These are phyloP conservation scores for Ctenoplectra terminalis DNA, from an alignment of 1,140 invertebrate species.

Conservation along the genomic window DNA sequence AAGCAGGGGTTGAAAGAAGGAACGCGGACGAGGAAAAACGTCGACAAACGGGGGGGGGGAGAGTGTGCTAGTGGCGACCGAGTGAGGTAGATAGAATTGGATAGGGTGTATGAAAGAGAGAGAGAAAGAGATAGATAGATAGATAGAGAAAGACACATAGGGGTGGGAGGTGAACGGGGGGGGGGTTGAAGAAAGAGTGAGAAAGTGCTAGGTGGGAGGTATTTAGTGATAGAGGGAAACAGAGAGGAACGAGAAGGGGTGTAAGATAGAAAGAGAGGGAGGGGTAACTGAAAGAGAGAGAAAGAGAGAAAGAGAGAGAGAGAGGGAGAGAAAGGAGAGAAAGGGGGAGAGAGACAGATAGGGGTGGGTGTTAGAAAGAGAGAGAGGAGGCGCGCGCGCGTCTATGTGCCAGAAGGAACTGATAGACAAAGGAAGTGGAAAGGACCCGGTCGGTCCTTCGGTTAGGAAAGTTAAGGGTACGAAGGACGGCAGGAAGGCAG, in stretches of 20 bases:
- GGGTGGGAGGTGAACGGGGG: not conserved
- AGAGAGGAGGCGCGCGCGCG: conserved; percentile 42
- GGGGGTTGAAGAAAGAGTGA: conserved; percentile 22
- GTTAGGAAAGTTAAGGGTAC: conserved; percentile 42
- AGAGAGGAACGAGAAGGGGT: not conserved
- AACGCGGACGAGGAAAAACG: not conserved
- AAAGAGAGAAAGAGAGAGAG: conserved; percentile 1
- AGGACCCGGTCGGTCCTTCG: conserved; percentile 47
- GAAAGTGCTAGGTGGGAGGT: conserved; percentile 29
- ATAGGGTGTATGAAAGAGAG: not conserved
- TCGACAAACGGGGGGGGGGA: not conserved
- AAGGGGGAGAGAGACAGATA: conserved; percentile 25
- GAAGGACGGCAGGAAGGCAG: conserved; percentile 48
- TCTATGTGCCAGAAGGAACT: conserved; percentile 53
- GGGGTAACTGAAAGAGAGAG: conserved; percentile 4
- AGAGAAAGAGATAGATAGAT: not conserved
- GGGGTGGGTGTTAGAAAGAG: conserved; percentile 10
- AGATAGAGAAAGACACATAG: conserved; percentile 22
- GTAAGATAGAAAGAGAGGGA: conserved; percentile 2
- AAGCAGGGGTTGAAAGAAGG: not conserved
- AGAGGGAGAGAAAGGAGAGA: conserved; percentile 16
- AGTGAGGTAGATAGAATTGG: not conserved
- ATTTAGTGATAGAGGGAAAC: conserved; percentile 25
- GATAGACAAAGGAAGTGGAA: conserved; percentile 57
- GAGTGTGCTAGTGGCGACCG: conserved; percentile 18